Evolutionary conservation across 2,888 invertebrate genomes (phyloP), one percentile per base, ranked within the genome.

Genomic region (Pandemis heparana): DNA sequence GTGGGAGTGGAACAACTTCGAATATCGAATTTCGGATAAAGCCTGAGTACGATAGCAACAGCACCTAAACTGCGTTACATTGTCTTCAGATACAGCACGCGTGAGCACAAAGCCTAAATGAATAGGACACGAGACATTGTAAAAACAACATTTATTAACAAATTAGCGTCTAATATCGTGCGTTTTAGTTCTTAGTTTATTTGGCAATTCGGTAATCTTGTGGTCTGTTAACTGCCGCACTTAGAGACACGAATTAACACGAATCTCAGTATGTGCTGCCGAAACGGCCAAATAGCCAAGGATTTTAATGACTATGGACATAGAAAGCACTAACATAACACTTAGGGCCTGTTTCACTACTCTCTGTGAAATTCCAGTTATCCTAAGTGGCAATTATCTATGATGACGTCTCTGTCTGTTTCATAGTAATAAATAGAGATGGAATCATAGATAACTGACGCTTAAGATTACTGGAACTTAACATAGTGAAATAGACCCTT

Each of bases 321-420:
- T 74, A 43, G 23, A 67, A 46, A 67, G 59, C 71, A 71, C 67
- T 75, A 75, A 71, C 64, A 53, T 65, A 51, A 51, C 23, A 32
- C 23, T n/a, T n/a, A n/a, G n/a, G n/a, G n/a, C n/a, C n/a, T n/a
- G n/a, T n/a, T n/a, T n/a, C n/a, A n/a, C n/a, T n/a, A n/a, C n/a
- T n/a, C n/a, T n/a, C n/a, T n/a, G n/a, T n/a, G n/a, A n/a, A n/a
- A n/a, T n/a, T n/a, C n/a, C n/a, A n/a, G n/a, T n/a, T n/a, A n/a
- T n/a, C n/a, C n/a, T n/a, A n/a, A n/a, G n/a, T n/a, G n/a, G n/a
- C n/a, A n/a, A n/a, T n/a, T n/a, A n/a, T n/a, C n/a, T n/a, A n/a
- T n/a, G n/a, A n/a, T n/a, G n/a, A n/a, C n/a, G n/a, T n/a, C n/a
- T n/a, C n/a, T n/a, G n/a, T n/a, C n/a, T n/a, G n/a, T n/a, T n/a